phyloP scores from a whole-genome alignment of 1,140 invertebrate species.

The Metopolophium dirhodum region DNA sequence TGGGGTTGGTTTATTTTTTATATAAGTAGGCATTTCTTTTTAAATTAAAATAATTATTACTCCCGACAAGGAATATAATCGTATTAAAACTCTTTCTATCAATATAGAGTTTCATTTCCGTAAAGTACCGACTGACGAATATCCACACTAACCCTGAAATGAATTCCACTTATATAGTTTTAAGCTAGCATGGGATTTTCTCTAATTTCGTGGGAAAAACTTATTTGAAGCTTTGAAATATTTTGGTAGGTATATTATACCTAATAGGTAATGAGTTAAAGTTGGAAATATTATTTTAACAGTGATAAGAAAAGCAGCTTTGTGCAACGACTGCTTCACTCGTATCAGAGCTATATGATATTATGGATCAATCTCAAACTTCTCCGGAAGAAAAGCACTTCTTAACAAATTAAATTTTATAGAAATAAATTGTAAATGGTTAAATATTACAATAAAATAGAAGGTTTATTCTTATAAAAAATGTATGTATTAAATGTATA shows the following conservation, averaged over 20 bases:
- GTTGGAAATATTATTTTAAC: not conserved
- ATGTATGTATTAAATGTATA: too few species aligned
- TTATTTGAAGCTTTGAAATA: not conserved
- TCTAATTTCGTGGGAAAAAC: not conserved
- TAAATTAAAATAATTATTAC: not conserved
- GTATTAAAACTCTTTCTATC: not conserved
- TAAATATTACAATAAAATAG: too few species aligned
- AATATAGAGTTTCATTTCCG: not conserved
- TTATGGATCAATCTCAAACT: too few species aligned
- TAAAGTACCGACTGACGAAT: not conserved
- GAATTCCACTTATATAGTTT: not conserved
- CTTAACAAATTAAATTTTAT: too few species aligned
- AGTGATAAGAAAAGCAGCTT: too few species aligned
- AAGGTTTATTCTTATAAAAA: too few species aligned
- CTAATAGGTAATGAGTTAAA: not conserved
- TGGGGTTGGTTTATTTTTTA: too few species aligned
- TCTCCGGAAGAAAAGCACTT: too few species aligned
- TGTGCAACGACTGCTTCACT: too few species aligned
- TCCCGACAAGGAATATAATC: not conserved
- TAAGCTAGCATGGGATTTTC: not conserved
- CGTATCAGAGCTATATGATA: too few species aligned
- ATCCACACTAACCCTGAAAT: not conserved
- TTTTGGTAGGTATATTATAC: not conserved
- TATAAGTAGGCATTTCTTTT: not conserved
- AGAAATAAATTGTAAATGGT: too few species aligned